Evolutionary conservation across 2,113 vertebrate genomes (phyloP).

Genomic region (Carettochelys insculpta): DNA sequence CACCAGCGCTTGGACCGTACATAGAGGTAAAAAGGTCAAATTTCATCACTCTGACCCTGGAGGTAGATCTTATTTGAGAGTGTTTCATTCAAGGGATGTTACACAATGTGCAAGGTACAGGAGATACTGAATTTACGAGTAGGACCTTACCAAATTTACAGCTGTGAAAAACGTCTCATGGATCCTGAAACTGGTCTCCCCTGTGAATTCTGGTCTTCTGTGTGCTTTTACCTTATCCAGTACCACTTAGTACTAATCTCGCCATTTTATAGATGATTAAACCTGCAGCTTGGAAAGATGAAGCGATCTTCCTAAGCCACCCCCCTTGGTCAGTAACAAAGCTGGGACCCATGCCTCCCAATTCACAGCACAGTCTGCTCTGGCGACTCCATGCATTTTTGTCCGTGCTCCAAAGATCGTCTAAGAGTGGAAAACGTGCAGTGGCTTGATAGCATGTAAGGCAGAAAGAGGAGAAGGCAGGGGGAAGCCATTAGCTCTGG

Average conservation of each 20-base stretch:
- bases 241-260: not conserved
- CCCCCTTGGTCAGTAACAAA: not conserved
- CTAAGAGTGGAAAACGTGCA: not conserved
- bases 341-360: not conserved
- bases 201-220: too few relatives aligned
- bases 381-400: not conserved
- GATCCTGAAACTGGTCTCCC: too few relatives aligned
- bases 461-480: not conserved
- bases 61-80: not conserved
- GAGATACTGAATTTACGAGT: not conserved
- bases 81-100: accelerated
- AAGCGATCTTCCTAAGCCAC: not conserved
- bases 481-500: not conserved
- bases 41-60: too few relatives aligned
- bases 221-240: too few relatives aligned
- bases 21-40: too few relatives aligned
- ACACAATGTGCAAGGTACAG: not conserved
- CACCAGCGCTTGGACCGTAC: too few relatives aligned
- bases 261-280: not conserved
- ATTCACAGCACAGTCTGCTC: not conserved
- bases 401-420: not conserved
- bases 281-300: not conserved
- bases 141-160: too few relatives aligned
- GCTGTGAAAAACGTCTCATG: too few relatives aligned
- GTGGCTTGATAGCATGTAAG: not conserved